Evolutionary conservation across 2,797 vertebrate genomes (phyloP).

Genomic region (Thaleichthys pacificus): DNA sequence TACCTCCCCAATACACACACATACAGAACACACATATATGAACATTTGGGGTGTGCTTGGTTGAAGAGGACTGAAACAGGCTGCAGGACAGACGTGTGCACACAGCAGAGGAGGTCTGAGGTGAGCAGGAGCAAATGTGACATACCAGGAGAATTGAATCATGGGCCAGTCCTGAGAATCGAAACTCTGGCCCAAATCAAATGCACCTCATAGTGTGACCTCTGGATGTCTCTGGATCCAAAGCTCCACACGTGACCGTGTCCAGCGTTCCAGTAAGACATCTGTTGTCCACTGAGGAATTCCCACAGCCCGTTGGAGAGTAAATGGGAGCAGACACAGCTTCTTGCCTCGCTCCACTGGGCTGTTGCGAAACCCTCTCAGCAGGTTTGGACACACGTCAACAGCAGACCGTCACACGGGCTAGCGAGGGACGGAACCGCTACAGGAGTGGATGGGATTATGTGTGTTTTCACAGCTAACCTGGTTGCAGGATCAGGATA

Average conservation of each 20-base stretch:
- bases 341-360: background rate
- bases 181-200: background rate
- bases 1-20: no score
- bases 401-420: background rate
- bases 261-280: no score
- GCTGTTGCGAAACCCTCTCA: conserved; percentile 4
- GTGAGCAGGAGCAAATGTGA: no score
- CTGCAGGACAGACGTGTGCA: no score
- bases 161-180: background rate
- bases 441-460: background rate
- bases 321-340: conserved; percentile 16
- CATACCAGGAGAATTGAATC: background rate
- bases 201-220: background rate
- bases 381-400: background rate
- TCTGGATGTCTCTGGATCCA: background rate
- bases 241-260: no score
- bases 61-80: no score
- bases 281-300: background rate
- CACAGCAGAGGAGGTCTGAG: no score
- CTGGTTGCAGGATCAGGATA: no score
- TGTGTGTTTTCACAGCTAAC: no score
- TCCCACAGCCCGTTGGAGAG: conserved; percentile 15
- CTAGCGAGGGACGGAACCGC: background rate
- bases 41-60: background rate
- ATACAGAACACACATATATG: no score